A percentile compares a stretch with the other conserved stretches of the same genome.
Conservation (phyloP, 2,888 invertebrate species). For the Drosophila lacicola region DNA sequence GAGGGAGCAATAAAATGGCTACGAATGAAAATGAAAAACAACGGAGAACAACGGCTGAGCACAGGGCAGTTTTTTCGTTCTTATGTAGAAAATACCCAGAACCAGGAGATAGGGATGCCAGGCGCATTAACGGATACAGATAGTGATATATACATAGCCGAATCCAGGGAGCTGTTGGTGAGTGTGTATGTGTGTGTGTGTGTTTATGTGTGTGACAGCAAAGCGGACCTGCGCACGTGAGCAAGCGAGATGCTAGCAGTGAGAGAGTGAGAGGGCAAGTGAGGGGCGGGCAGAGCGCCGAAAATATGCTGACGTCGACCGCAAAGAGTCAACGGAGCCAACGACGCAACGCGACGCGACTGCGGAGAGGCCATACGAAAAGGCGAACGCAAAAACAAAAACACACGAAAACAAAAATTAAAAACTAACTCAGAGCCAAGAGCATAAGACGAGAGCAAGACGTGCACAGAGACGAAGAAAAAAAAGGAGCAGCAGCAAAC, state of each 20-base stretch:
- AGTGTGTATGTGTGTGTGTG: neutral
- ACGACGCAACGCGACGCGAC: slow-evolving; percentile 28
- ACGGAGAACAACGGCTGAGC: slow-evolving; percentile 31
- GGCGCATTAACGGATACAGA: slow-evolving; percentile 48
- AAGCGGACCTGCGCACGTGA: slow-evolving; percentile 37
- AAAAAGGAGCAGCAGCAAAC: slow-evolving; percentile 51
- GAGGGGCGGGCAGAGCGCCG: slow-evolving; percentile 49
- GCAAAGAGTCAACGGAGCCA: slow-evolving; percentile 54
- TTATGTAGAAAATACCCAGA: slow-evolving; percentile 46
- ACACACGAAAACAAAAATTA: slow-evolving; percentile 51
- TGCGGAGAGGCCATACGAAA: slow-evolving; percentile 24
- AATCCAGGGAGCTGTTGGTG: slow-evolving; percentile 14
- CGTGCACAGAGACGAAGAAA: slow-evolving; percentile 12
- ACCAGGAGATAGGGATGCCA: slow-evolving; percentile 66
- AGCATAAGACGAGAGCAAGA: slow-evolving; percentile 29
- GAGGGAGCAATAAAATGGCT: slow-evolving; percentile 72
- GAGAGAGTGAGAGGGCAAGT: slow-evolving; percentile 22
- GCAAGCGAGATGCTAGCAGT: slow-evolving; percentile 37
- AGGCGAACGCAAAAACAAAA: slow-evolving; percentile 45
- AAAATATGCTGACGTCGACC: slow-evolving; percentile 48
- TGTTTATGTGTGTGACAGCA: slow-evolving; percentile 23
- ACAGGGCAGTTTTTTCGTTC: slow-evolving; percentile 54
- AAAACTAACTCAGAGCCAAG: slow-evolving; percentile 39
- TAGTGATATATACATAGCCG: slow-evolving; percentile 20
- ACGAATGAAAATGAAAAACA: slow-evolving; percentile 61